These are phyloP conservation scores for Scaptomyza caliginosa DNA, from an alignment of 2,888 invertebrate genomes.

Conservation along the genomic window DNA sequence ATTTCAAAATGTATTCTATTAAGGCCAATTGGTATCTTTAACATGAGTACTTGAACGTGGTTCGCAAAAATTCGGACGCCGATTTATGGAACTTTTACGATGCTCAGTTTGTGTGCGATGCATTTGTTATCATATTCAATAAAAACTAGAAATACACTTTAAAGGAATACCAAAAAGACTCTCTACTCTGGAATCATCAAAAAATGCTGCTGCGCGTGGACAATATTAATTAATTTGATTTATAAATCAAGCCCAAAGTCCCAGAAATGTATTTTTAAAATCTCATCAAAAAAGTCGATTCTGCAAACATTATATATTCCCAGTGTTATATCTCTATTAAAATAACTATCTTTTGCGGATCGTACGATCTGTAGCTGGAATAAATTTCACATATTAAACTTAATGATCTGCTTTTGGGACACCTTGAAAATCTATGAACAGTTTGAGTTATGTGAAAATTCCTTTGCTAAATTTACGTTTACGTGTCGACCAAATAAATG, in stretches of 20 bases:
- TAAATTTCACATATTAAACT: constrained; percentile 3
- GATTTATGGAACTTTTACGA: constrained; percentile 57
- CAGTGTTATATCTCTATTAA: constrained; percentile 25
- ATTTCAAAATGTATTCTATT: not conserved
- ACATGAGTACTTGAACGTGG: not conserved
- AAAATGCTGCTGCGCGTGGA: not conserved
- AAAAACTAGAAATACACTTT: not conserved
- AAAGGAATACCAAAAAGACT: constrained; percentile 5
- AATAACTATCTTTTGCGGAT: constrained; percentile 15
- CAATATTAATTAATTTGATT: constrained; percentile 28
- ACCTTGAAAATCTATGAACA: constrained; percentile 10
- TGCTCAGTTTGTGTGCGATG: constrained; percentile 46
- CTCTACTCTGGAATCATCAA: constrained; percentile 6
- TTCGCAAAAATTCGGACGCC: constrained; percentile 32
- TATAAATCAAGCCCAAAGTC: constrained; percentile 18
- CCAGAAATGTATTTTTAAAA: constrained; percentile 46
- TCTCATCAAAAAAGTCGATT: constrained; percentile 42
- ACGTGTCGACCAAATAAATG: constrained; percentile 33
- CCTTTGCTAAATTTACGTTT: constrained; percentile 13
- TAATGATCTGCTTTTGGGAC: constrained; percentile 2
- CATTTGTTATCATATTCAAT: constrained; percentile 47
- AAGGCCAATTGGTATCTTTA: not conserved
- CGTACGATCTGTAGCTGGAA: constrained; percentile 16
- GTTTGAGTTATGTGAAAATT: not conserved
- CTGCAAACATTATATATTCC: constrained; percentile 14